phyloP scores from a whole-genome alignment of 1,140 invertebrate species.

The Diplogasteroides magnus region DNA sequence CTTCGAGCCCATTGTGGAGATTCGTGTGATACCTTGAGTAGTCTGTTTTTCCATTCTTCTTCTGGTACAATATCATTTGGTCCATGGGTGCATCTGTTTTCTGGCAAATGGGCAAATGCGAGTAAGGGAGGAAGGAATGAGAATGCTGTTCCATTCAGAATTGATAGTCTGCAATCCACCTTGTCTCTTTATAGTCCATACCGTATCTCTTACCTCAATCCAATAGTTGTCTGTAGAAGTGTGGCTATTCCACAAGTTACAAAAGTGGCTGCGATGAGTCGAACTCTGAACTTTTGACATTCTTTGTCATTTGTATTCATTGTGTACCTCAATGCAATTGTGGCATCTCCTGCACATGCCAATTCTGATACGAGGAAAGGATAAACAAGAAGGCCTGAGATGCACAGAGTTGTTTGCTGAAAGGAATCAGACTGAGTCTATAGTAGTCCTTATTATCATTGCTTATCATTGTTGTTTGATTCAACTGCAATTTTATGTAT shows the following conservation, averaged over 20 bases:
- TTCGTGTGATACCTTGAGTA: constrained; percentile 19
- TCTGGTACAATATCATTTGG: constrained; percentile 4
- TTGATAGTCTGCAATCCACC: constrained; percentile 24
- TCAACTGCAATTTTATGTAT: not conserved
- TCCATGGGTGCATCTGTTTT: constrained; percentile 16
- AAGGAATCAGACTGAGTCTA: no score
- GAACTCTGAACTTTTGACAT: no score
- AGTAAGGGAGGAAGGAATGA: constrained; percentile 35
- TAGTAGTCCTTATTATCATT: not conserved
- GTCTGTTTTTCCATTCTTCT: constrained; percentile 16
- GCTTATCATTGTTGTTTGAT: not conserved
- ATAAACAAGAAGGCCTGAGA: constrained; percentile 31
- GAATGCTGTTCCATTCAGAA: constrained; percentile 36
- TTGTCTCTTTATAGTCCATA: no score
- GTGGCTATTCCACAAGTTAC: constrained; percentile 33
- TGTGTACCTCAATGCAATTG: constrained; percentile 19
- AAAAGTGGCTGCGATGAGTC: constrained; percentile 34
- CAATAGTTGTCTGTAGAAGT: constrained; percentile 26
- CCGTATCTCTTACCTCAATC: constrained; percentile 23
- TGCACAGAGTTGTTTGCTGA: constrained; percentile 35
- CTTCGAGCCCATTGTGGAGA: no score
- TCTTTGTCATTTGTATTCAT: no score
- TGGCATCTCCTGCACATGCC: constrained; percentile 24
- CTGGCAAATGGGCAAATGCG: constrained; percentile 18
- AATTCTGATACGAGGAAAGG: constrained; percentile 29